Evolutionary conservation across 2,888 invertebrate genomes (phyloP), one percentile per base, ranked within the genome.

Genomic region (Drosophila paracracens): DNA sequence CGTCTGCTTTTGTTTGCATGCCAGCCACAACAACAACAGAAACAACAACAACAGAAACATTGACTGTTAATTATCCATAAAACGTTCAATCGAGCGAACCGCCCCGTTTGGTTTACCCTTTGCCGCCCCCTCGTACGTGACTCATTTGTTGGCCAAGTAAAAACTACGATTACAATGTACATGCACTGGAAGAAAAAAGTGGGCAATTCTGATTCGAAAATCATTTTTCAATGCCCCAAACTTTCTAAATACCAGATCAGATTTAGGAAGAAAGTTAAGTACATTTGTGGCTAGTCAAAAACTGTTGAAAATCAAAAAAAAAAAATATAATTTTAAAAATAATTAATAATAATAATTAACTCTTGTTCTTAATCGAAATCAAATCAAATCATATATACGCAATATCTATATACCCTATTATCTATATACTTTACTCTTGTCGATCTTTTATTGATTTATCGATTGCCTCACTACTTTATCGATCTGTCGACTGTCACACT

Each of bases 11-110:
- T 77, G 53, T 71, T 79, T 66, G 68, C 73, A 46, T 59, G 67
- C 0, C 51, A 18, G 56, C 21, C 25, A 5, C 5, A 11, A 43
- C 2, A 46, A 21, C 21, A 21, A 21, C 21, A 21, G 21, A 21
- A 56, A 40, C 56, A 46, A 53, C 53, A 53, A 59, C 46, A 38
- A 62, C 56, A 58, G 27, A 21, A 11, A 70, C 61, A 61, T 59
- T 56, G 62, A 63, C 38, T 76, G 63, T 76, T 78, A 78, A 78
- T 78, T 80, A 74, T 36, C 65, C 70, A 78, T 70, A 63, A 74
- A 78, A 74, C 64, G 62, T 74, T 78, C 82, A 80, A 82, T 76
- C 76, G 79, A 75, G 66, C 79, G 54, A 16, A 62, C 66, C 66
- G 72, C 71, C 46, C 53, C 10, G 16, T 27, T 40, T 48, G 21